phyloP scores from a whole-genome alignment of 1,140 invertebrate species.

The Helicoverpa armigera region DNA sequence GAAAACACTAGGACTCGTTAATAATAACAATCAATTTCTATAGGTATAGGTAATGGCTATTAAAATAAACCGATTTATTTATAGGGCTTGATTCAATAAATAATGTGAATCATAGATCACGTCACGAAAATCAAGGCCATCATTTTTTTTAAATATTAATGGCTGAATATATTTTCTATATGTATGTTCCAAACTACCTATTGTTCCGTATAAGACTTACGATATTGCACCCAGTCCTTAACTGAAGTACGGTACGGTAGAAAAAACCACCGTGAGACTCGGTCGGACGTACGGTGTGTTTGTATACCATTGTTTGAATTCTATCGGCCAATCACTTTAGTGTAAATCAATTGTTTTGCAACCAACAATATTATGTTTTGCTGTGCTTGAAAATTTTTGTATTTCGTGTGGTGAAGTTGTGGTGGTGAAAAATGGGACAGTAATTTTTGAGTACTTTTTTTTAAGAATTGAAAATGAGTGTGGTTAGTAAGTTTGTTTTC shows the following conservation, averaged over 20 bases:
- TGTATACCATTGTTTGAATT: not conserved
- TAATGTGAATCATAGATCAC: too few relatives aligned
- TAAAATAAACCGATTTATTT: too few relatives aligned
- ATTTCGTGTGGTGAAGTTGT: not conserved
- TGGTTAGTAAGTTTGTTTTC: conserved; percentile 6
- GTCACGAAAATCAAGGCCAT: not conserved
- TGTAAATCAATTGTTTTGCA: conserved; percentile 30
- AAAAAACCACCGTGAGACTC: conserved; percentile 14
- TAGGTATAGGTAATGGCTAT: too few relatives aligned
- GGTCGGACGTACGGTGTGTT: not conserved
- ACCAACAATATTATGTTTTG: conserved; percentile 5
- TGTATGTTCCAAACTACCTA: not conserved
- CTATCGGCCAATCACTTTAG: conserved; percentile 5
- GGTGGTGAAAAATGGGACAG: too few relatives aligned
- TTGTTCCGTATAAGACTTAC: conserved; percentile 26
- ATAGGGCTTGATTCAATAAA: too few relatives aligned
- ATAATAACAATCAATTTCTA: too few relatives aligned
- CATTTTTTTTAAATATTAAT: not conserved
- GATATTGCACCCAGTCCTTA: not conserved
- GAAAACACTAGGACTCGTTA: too few relatives aligned
- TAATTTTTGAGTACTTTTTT: not conserved
- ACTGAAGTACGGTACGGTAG: not conserved
- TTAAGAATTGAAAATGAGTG: conserved; percentile 20
- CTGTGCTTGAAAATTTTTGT: not conserved
- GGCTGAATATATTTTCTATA: not conserved